Evolutionary conservation across 2,113 vertebrate genomes (phyloP).

Genomic region (Barnardius zonarius): DNA sequence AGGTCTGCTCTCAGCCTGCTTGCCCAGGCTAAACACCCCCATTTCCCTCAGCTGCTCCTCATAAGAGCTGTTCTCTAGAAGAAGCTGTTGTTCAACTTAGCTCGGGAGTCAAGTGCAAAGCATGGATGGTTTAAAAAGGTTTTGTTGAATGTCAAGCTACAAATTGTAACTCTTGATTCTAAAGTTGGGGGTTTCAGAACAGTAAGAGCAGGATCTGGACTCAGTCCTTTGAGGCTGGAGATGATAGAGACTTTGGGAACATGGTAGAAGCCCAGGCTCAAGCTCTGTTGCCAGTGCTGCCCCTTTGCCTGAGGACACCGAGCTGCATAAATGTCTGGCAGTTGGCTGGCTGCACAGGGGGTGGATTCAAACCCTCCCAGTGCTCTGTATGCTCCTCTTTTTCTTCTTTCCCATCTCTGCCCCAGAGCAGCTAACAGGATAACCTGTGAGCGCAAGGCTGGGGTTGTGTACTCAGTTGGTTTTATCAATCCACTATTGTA

Average conservation of each 20-base stretch:
- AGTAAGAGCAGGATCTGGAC: background rate
- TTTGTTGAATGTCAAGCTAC: background rate
- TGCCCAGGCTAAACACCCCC: background rate
- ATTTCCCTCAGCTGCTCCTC: background rate
- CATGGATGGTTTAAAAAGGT: background rate
- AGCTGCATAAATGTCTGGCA: background rate
- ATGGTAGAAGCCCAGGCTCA: background rate
- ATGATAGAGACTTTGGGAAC: background rate
- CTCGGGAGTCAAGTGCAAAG: background rate
- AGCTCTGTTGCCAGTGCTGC: background rate
- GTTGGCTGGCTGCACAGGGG: background rate
- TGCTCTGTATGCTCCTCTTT: background rate
- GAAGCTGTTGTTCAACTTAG: background rate
- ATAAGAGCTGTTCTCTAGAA: background rate
- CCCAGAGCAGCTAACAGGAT: background rate
- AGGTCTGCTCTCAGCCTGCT: too few relatives aligned
- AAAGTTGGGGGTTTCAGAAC: background rate
- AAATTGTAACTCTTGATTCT: background rate
- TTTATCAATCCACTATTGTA: background rate
- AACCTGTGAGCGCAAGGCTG: background rate
- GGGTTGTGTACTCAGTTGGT: background rate
- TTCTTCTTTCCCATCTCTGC: background rate
- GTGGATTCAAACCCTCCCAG: background rate
- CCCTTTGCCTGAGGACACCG: rapidly evolving
- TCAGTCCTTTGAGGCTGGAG: background rate